Evolutionary conservation across 2,113 vertebrate species (phyloP).

Genomic region (Holacanthus passer): DNA sequence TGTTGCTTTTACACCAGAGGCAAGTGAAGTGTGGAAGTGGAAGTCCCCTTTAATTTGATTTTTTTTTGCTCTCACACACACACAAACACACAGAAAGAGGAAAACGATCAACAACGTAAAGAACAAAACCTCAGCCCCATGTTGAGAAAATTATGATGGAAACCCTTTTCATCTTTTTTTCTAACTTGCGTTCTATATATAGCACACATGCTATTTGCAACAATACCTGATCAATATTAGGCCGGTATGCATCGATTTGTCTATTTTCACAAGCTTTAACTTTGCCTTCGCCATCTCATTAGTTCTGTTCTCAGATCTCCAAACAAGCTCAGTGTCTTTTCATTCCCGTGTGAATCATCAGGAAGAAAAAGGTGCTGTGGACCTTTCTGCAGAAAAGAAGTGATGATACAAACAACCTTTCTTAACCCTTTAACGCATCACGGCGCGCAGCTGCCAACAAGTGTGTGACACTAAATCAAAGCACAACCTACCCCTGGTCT

Average conservation of each 20-base stretch:
- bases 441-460: background rate
- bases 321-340: constrained; percentile 5
- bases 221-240: constrained; percentile 1
- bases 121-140: background rate
- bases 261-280: constrained; percentile 12
- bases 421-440: background rate
- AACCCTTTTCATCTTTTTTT: background rate
- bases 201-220: background rate
- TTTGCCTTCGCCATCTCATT: constrained; percentile 7
- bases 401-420: constrained; percentile 1
- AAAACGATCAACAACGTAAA: background rate
- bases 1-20: background rate
- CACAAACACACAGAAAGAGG: background rate
- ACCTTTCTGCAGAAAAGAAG: background rate
- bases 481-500: background rate
- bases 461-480: constrained; percentile 1
- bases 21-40: background rate
- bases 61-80: background rate
- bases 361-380: background rate
- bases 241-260: background rate
- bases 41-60: background rate
- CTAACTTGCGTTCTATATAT: background rate
- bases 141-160: background rate
- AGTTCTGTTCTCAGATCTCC: constrained; percentile 4
- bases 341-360: constrained; percentile 6